Evolutionary conservation across 2,113 vertebrate species (phyloP).

Genomic region (Gobius niger): DNA sequence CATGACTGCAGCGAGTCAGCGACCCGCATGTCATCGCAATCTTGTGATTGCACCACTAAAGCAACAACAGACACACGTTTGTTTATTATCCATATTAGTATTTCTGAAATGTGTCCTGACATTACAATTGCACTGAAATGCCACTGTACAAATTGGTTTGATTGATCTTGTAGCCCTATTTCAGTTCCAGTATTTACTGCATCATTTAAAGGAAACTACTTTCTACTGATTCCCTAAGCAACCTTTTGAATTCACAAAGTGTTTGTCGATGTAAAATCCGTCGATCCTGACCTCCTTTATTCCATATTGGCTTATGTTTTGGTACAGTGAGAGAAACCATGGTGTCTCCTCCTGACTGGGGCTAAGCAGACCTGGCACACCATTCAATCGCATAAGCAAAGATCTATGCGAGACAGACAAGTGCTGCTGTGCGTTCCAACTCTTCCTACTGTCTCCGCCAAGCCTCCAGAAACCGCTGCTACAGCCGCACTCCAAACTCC

Average conservation of each 20-base stretch:
- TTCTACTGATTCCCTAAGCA: no score
- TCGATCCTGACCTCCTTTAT: neutral
- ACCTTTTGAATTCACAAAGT: no score
- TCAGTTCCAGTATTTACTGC: no score
- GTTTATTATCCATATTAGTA: neutral
- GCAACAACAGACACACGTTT: neutral
- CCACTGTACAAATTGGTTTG: no score
- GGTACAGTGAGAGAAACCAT: constrained; percentile 1
- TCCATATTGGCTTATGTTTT: neutral
- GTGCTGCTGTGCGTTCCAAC: constrained; percentile 27
- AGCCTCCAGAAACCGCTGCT: constrained; percentile 37
- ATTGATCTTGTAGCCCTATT: no score
- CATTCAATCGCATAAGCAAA: constrained; percentile 29
- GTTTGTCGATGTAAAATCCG: no score
- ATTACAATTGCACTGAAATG: neutral
- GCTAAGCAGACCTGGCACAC: constrained; percentile 50
- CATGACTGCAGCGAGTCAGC: neutral
- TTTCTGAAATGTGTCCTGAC: neutral
- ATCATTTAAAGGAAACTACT: no score
- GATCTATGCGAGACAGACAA: constrained; percentile 48
- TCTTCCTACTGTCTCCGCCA: constrained; percentile 52
- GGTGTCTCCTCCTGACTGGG: constrained; percentile 24
- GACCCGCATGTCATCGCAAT: neutral
- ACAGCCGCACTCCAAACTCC: constrained; percentile 22
- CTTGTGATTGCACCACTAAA: neutral